Evolutionary conservation across 37 sponge, comb jelly and placozoan species (phyloP).

Genomic region (Spongilla lacustris): DNA sequence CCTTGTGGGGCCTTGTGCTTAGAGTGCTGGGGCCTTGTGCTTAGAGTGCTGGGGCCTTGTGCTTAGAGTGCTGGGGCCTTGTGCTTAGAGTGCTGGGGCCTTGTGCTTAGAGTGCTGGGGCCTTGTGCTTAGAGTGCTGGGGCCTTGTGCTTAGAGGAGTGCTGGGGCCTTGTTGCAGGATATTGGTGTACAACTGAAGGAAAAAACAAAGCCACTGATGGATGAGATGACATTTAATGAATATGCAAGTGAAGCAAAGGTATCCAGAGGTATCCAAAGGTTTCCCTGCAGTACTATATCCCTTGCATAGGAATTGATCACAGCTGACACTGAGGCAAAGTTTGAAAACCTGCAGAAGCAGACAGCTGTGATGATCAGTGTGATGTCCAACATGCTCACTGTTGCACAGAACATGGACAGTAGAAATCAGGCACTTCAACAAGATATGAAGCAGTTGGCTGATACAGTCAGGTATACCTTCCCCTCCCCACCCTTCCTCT

Average conservation of each 20-base stretch:
- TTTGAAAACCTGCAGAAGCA: conserved; percentile 57
- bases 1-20: too few relatives aligned
- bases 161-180: conserved; percentile 40
- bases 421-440: conserved; percentile 17
- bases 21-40: not conserved
- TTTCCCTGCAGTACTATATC: not conserved
- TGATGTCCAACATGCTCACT: conserved; percentile 34
- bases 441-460: conserved; percentile 44
- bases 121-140: conserved; percentile 1
- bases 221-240: conserved; percentile 79
- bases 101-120: not conserved
- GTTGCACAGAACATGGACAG: conserved; percentile 64
- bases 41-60: not conserved
- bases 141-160: not conserved
- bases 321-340: conserved; percentile 44
- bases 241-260: conserved; percentile 39
- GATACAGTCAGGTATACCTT: conserved; percentile 11
- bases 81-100: not conserved
- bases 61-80: not conserved
- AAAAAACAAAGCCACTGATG: conserved; percentile 56
- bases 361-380: conserved; percentile 46
- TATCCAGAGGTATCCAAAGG: not conserved
- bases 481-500: not conserved
- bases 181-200: conserved; percentile 61
- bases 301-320: conserved; percentile 50